phyloP scores from a whole-genome alignment of 2,888 invertebrate species.

The Ditylenchus weischeri region DNA sequence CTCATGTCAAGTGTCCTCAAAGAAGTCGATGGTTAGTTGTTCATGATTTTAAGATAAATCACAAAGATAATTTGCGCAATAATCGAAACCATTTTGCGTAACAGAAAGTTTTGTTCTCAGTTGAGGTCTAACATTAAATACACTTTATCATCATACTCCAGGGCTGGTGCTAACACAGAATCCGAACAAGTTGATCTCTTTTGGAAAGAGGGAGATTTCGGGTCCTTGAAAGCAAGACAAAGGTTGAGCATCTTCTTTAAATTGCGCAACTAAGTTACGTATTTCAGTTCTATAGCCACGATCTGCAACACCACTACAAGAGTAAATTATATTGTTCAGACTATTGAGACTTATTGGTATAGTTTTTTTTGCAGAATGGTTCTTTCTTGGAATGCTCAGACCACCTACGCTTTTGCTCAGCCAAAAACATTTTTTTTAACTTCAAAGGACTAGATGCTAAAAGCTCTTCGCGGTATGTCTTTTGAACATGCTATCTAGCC shows the following conservation, averaged over 20 bases:
- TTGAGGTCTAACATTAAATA: neutral
- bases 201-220: slow-evolving; percentile 89
- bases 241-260: slow-evolving; percentile 35
- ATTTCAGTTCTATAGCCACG: slow-evolving; percentile 61
- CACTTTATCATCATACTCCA: neutral
- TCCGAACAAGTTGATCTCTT: slow-evolving; percentile 67
- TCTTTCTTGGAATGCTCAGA: slow-evolving; percentile 84
- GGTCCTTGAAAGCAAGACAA: slow-evolving; percentile 67
- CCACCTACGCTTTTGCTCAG: slow-evolving; percentile 83
- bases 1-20: slow-evolving; percentile 21
- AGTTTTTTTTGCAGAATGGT: slow-evolving; percentile 67
- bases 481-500: neutral
- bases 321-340: neutral
- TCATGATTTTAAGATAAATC: too few relatives aligned
- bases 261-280: too few relatives aligned
- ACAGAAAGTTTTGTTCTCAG: too few relatives aligned
- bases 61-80: too few relatives aligned
- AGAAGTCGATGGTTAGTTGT: slow-evolving; percentile 21
- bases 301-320: slow-evolving; percentile 64
- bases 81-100: too few relatives aligned
- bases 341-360: slow-evolving; percentile 56
- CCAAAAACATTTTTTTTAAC: slow-evolving; percentile 83
- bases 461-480: slow-evolving; percentile 34
- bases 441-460: slow-evolving; percentile 71
- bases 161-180: neutral